Evolutionary conservation across 1,140 invertebrate genomes (phyloP).

Genomic region (Hormaphis cornu): DNA sequence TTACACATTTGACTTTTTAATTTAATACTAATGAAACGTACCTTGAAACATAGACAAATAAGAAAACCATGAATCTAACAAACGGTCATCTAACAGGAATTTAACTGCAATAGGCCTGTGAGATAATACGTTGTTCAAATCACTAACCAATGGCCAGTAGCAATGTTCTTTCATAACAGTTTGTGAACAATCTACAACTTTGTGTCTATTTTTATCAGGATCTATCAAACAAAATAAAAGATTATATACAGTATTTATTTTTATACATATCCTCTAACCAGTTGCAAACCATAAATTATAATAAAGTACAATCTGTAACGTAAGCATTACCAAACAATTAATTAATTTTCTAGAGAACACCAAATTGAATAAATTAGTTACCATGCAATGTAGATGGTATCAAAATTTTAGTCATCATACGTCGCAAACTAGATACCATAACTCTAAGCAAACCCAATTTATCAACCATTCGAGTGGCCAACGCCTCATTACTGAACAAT

Average conservation of each 20-base stretch:
- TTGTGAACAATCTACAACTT: constrained; percentile 85
- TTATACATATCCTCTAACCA: too few species aligned
- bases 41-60: constrained; percentile 91
- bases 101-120: constrained; percentile 80
- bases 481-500: constrained; percentile 85
- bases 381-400: constrained; percentile 78
- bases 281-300: too few species aligned
- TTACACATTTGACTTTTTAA: neutral
- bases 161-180: constrained; percentile 94
- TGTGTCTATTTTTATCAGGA: neutral
- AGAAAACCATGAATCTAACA: constrained; percentile 89
- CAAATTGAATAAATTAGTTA: too few species aligned
- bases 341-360: too few species aligned
- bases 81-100: constrained; percentile 75
- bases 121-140: constrained; percentile 93
- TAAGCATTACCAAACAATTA: neutral
- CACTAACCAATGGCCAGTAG: constrained; percentile 94
- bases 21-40: constrained; percentile 40
- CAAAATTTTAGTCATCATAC: constrained; percentile 87
- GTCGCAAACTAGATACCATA: constrained; percentile 84
- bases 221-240: neutral
- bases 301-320: too few species aligned
- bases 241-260: neutral
- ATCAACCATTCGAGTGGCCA: constrained; percentile 83
- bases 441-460: constrained; percentile 82